phyloP scores from a whole-genome alignment of 1,140 invertebrate species.

The Octopus bimaculoides region DNA sequence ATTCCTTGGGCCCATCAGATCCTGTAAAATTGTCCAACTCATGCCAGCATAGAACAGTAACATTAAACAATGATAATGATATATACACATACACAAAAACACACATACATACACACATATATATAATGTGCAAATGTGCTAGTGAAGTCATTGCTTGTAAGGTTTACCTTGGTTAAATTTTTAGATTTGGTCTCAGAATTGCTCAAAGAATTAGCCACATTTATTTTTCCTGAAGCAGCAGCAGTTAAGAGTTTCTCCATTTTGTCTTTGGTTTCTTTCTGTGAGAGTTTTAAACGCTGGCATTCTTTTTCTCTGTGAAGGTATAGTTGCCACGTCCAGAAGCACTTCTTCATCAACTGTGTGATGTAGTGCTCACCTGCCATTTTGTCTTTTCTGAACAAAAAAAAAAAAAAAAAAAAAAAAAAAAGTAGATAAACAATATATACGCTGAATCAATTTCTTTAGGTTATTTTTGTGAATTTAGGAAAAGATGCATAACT shows the following conservation, averaged over 20 bases:
- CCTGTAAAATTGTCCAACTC: no score
- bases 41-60: no score
- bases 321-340: slow-evolving; percentile 46
- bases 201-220: no score
- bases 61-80: no score
- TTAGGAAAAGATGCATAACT: background rate
- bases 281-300: slow-evolving; percentile 35
- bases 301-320: slow-evolving; percentile 37
- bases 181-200: no score
- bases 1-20: no score
- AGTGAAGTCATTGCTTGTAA: no score
- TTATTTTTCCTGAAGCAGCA: slow-evolving; percentile 35
- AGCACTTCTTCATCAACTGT: slow-evolving; percentile 38
- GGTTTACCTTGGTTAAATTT: no score
- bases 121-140: no score
- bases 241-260: slow-evolving; percentile 50
- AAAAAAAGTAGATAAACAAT: background rate
- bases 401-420: background rate
- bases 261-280: slow-evolving; percentile 46
- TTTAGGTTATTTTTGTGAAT: background rate
- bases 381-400: background rate
- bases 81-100: no score
- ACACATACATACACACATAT: no score
- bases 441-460: background rate
- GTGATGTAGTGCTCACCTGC: background rate